phyloP scores from a whole-genome alignment of 37 sponge, comb jelly and placozoan genomes.

The Oopsacas minuta region DNA sequence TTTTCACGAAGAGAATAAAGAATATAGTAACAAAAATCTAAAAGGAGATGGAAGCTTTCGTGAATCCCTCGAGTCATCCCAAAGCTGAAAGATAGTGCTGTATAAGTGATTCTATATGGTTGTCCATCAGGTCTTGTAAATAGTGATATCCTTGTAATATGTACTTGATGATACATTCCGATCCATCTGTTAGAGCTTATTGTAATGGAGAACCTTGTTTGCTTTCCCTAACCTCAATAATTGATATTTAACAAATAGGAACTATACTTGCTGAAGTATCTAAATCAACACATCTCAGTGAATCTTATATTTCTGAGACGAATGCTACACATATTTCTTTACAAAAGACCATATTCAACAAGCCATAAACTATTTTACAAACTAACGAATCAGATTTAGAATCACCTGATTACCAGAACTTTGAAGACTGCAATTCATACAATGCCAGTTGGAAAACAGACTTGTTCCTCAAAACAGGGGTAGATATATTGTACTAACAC shows the following conservation, averaged over 20 bases:
- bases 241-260: not conserved
- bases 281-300: not conserved
- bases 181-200: not conserved
- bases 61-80: not conserved
- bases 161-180: not conserved
- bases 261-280: not conserved
- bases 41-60: not conserved
- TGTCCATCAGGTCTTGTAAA: not conserved
- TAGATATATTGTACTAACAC: conserved; percentile 5
- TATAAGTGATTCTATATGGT: not conserved
- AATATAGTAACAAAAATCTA: not conserved
- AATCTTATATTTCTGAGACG: not conserved
- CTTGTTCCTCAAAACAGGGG: not conserved
- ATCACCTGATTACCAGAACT: not conserved
- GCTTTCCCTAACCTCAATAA: not conserved
- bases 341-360: conserved; percentile 15
- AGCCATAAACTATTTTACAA: not conserved
- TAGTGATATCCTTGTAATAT: not conserved
- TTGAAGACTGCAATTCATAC: conserved; percentile 4
- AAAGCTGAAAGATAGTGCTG: not conserved
- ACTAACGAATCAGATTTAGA: not conserved
- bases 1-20: not conserved
- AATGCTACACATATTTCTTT: not conserved
- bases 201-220: not conserved
- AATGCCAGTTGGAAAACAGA: conserved; percentile 12